Conservation (phyloP, 2,888 invertebrate species). For the Dynastes grantii region DNA sequence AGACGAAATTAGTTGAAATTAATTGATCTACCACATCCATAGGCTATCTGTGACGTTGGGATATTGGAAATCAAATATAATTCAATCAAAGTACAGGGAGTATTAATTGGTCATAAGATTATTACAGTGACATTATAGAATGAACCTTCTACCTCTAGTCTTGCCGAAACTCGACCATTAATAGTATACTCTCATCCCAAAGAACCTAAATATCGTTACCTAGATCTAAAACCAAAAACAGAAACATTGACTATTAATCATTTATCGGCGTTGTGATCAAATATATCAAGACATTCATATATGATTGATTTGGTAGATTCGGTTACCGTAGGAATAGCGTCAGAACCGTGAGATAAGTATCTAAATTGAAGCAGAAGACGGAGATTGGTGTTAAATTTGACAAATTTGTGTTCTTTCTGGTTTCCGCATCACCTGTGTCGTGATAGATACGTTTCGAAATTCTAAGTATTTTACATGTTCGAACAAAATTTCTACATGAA, state of each 20-base stretch:
- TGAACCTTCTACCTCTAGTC: too few species aligned
- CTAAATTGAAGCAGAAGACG: constrained; percentile 32
- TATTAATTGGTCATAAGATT: too few species aligned
- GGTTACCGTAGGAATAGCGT: constrained; percentile 25
- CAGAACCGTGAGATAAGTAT: constrained; percentile 29
- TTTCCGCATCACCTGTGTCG: constrained; percentile 20
- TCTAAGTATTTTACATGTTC: constrained; percentile 28
- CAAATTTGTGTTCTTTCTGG: constrained; percentile 42
- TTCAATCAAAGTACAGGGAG: too few species aligned
- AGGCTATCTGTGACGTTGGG: too few species aligned
- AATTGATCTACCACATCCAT: too few species aligned
- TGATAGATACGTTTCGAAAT: constrained; percentile 34
- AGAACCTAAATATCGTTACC: background rate
- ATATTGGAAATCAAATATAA: too few species aligned
- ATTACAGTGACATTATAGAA: too few species aligned
- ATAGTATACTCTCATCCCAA: too few species aligned
- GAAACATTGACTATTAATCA: background rate
- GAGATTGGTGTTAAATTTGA: constrained; percentile 44
- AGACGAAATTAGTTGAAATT: too few species aligned
- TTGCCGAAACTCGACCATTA: too few species aligned
- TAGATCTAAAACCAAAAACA: constrained; percentile 5
- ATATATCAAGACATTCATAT: constrained; percentile 34
- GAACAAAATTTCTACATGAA: constrained; percentile 30
- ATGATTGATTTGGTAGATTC: constrained; percentile 47
- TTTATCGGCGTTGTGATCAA: constrained; percentile 33